Base-by-base conservation (phyloP, 2,797 vertebrate species). In the Phoeniculus purpureus region DNA sequence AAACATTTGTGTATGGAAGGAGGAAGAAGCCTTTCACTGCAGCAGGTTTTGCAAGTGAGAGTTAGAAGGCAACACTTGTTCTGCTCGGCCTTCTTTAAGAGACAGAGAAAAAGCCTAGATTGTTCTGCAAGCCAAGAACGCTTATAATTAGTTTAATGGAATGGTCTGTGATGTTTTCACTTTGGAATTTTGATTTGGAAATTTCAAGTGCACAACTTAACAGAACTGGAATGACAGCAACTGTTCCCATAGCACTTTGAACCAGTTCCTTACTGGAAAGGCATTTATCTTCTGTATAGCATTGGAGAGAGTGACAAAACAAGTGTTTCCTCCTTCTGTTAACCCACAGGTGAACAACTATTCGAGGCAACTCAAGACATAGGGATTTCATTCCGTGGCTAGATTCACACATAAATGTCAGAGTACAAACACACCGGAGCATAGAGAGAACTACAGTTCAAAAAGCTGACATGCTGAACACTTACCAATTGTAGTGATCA, bases 401-500 rank as follows among this genome's bases (percentile, higher is more conserved):
- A 77, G 37, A 56, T 47, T 70, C 50, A 62, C 43, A 77, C 40
- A 56, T 19, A 76, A 86, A 59, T 8, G 20, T 34, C 47, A 76
- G 29, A 84, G 25, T 23, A 73, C 4, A 67, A 66, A 66, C 29
- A 61, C 25, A 56, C 12, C 5, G 20, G 17, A 85, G 12, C 20
- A 62, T 40, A 65, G n/a, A 64, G 22, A 88, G 82, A 50, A 52
- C 54, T 61, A 19, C 37, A 48, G 31, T 50, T 50, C 76, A 21
- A 29, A 48, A 60, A 65, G 71, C 1, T 61, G 21, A 75, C 15
- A 10, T 2, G 34, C 32, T 55, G 70, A 68, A 81, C 71, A 92
- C 97, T 95, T 96, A 99, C 99, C 99, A 1, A 99, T 99, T 29
- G 99, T 99, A 52, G 99, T 99, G 95, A 99, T 99, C 77, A 99